phyloP scores from a whole-genome alignment of 2,888 invertebrate genomes.

The Bellardia pandia region DNA sequence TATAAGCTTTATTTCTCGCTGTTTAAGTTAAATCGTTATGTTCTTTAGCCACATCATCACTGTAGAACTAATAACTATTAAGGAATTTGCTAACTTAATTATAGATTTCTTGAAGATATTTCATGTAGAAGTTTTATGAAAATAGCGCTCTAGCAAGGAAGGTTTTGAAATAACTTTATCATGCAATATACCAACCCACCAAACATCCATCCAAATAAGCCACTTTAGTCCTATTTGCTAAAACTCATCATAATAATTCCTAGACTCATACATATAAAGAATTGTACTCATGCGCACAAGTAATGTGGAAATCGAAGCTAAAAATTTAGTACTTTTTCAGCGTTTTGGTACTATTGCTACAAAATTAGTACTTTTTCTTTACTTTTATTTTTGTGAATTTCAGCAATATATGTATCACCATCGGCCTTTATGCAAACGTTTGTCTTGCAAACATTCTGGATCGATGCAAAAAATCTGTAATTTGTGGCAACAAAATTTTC shows the following conservation, averaged over 20 bases:
- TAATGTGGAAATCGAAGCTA: background rate
- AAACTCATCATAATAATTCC: background rate
- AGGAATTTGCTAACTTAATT: background rate
- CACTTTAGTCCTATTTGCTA: slow-evolving; percentile 1
- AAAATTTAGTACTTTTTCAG: background rate
- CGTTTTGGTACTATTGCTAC: too few relatives aligned
- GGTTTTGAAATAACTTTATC: background rate
- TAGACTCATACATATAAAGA: background rate
- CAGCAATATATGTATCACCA: too few relatives aligned
- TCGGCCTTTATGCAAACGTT: too few relatives aligned
- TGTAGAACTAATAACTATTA: too few relatives aligned
- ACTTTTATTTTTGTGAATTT: too few relatives aligned
- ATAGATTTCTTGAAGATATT: background rate
- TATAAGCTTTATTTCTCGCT: too few relatives aligned
- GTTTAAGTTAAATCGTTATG: too few relatives aligned
- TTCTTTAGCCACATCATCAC: too few relatives aligned
- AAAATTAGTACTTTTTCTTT: too few relatives aligned
- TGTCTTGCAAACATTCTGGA: too few relatives aligned
- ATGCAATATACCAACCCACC: background rate
- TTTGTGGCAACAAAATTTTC: too few relatives aligned
- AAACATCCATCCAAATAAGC: background rate
- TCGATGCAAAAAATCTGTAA: too few relatives aligned
- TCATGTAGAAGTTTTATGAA: background rate
- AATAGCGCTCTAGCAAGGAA: background rate
- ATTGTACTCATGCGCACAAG: background rate